phyloP scores from a whole-genome alignment of 2,797 vertebrate genomes.

The Poeciliopsis infans region DNA sequence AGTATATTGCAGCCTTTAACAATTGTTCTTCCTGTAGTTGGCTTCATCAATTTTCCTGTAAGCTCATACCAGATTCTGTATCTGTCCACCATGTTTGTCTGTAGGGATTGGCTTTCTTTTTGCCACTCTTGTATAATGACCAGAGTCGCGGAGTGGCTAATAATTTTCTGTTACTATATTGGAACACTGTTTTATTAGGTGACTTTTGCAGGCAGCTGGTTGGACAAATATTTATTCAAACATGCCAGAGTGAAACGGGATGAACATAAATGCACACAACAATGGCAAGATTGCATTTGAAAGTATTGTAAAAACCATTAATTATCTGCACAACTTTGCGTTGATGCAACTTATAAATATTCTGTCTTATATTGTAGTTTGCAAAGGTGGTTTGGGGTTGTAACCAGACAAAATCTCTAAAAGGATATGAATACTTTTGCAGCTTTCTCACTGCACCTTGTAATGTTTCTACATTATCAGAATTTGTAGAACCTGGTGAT shows the following conservation, averaged over 20 bases:
- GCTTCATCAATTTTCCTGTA: neutral
- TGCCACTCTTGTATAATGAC: neutral
- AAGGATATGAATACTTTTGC: neutral
- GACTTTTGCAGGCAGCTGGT: neutral
- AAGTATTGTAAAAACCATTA: neutral
- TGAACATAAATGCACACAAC: neutral
- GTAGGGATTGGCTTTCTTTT: neutral
- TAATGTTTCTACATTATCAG: conserved; percentile 43
- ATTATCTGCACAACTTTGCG: neutral
- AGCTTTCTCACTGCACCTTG: conserved; percentile 6
- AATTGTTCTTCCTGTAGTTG: neutral
- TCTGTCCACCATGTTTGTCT: neutral
- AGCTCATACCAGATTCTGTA: neutral
- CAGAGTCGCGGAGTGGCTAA: neutral
- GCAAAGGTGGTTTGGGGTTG: neutral
- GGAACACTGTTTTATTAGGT: neutral
- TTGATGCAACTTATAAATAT: neutral
- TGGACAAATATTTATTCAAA: neutral
- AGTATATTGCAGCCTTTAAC: neutral
- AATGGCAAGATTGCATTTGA: neutral
- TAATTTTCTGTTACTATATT: neutral
- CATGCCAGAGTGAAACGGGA: neutral
- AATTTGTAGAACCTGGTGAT: conserved; percentile 43
- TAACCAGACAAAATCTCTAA: neutral
- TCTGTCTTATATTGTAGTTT: neutral